Evolutionary conservation across 23 tunicate species (phyloP).

Genomic region (Oikopleura vanhoeffeni): DNA sequence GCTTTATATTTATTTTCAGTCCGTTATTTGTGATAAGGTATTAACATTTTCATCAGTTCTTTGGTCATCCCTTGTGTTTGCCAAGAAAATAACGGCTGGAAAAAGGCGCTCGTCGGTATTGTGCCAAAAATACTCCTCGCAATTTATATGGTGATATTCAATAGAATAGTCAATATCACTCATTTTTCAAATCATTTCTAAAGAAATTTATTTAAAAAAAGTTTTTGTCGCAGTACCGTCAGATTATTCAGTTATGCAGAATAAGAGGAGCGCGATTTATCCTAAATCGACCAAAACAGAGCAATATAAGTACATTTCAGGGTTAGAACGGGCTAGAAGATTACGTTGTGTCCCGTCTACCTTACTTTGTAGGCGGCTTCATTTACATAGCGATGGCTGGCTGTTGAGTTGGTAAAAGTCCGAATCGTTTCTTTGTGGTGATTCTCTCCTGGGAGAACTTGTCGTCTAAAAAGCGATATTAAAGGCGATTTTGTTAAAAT

Average conservation of each 20-base stretch:
- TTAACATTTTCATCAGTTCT: no score
- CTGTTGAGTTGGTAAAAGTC: conserved; percentile 38
- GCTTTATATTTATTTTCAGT: no score
- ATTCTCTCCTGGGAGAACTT: conserved; percentile 54
- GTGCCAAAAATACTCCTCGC: background rate
- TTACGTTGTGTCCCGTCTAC: no score
- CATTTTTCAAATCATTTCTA: background rate
- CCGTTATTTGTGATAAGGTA: no score
- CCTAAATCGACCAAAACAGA: no score
- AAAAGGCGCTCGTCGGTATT: background rate
- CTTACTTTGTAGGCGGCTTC: background rate
- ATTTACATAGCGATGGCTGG: background rate
- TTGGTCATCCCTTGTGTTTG: background rate
- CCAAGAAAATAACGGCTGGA: background rate
- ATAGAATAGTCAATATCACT: background rate
- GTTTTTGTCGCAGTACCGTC: no score
- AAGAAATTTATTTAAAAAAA: background rate
- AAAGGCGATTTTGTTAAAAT: no score
- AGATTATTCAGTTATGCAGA: background rate
- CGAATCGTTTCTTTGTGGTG: conserved; percentile 55
- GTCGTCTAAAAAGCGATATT: conserved; percentile 30
- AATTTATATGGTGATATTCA: background rate
- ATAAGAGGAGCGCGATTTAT: background rate
- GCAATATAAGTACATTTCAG: background rate
- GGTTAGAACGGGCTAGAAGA: no score